A percentile compares a stretch with the other conserved stretches of the same genome.
These are phyloP conservation scores for Malachius bipustulatus DNA, from an alignment of 2,888 invertebrate genomes.

Conservation along the genomic window DNA sequence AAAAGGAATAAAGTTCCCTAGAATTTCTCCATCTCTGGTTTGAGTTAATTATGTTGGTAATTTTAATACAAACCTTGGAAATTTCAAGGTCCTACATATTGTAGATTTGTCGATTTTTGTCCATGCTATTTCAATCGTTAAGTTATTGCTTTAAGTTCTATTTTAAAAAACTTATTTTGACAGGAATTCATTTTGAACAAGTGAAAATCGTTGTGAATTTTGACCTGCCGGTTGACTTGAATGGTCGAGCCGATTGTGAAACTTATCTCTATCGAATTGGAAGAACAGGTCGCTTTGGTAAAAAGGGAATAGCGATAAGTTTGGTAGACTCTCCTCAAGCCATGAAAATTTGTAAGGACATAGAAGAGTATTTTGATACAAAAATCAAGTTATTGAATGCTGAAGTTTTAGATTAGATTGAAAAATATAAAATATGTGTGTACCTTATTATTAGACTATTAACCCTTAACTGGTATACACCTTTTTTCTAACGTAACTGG, in stretches of 20 bases:
- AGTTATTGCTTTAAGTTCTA: too few relatives aligned
- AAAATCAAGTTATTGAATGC: conserved; percentile 73
- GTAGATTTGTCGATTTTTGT: too few relatives aligned
- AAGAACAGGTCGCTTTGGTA: conserved; percentile 95
- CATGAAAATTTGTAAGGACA: conserved; percentile 61
- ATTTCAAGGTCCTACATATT: too few relatives aligned
- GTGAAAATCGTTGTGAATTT: conserved; percentile 98
- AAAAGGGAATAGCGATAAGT: conserved; percentile 93
- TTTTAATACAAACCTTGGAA: too few relatives aligned
- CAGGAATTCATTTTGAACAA: conserved; percentile 87
- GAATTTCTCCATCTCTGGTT: not conserved
- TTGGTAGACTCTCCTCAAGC: conserved; percentile 70
- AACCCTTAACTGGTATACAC: too few relatives aligned
- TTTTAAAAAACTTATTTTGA: too few relatives aligned
- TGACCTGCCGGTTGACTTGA: conserved; percentile 80
- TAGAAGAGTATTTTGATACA: conserved; percentile 82
- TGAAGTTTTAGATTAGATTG: conserved; percentile 86
- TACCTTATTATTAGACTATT: too few relatives aligned
- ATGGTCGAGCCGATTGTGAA: conserved; percentile 82
- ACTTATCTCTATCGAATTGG: conserved; percentile 97
- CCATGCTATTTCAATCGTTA: too few relatives aligned
- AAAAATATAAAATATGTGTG: too few relatives aligned
- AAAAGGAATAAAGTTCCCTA: too few relatives aligned
- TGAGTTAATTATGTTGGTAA: too few relatives aligned
- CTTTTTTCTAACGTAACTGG: too few relatives aligned